A percentile compares a stretch with the other conserved stretches of the same genome.
Conservation (phyloP, 2,113 vertebrate species). For the Cryptotis parvus region DNA sequence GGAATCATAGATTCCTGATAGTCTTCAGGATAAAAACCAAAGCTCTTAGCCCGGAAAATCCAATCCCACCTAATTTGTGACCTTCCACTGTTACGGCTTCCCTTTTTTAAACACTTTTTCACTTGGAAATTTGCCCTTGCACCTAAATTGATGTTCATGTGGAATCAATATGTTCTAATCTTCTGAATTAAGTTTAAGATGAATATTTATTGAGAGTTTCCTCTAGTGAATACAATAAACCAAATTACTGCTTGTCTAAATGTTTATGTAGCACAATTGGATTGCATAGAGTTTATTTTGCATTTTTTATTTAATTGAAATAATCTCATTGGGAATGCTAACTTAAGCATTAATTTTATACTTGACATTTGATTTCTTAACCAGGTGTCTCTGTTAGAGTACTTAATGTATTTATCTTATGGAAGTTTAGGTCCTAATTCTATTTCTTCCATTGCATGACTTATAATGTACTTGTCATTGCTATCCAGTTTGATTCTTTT, state of each 20-base stretch:
- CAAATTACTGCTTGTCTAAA: conserved; percentile 2
- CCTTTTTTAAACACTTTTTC: not conserved
- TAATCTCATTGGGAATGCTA: conserved; percentile 12
- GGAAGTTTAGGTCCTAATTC: conserved; percentile 35
- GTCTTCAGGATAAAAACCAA: not conserved
- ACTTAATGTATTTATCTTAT: not conserved
- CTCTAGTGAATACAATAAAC: not conserved
- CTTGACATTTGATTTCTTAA: conserved; percentile 55
- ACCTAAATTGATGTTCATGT: not conserved
- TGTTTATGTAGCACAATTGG: not conserved
- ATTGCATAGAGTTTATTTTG: not conserved
- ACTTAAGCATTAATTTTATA: conserved; percentile 34
- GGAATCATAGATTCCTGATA: conserved; percentile 32
- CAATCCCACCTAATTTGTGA: not conserved
- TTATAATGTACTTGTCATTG: not conserved
- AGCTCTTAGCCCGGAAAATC: not conserved
- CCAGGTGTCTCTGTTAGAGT: not conserved
- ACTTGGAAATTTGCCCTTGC: not conserved
- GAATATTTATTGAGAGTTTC: not conserved
- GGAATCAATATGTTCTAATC: conserved; percentile 43
- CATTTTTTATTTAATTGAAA: conserved; percentile 26
- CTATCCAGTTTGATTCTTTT: not conserved
- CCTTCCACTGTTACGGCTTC: not conserved
- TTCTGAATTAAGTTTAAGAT: not conserved
- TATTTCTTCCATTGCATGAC: not conserved